Conservation (phyloP, 2,113 vertebrate genomes). For the Otolemur garnettii region DNA sequence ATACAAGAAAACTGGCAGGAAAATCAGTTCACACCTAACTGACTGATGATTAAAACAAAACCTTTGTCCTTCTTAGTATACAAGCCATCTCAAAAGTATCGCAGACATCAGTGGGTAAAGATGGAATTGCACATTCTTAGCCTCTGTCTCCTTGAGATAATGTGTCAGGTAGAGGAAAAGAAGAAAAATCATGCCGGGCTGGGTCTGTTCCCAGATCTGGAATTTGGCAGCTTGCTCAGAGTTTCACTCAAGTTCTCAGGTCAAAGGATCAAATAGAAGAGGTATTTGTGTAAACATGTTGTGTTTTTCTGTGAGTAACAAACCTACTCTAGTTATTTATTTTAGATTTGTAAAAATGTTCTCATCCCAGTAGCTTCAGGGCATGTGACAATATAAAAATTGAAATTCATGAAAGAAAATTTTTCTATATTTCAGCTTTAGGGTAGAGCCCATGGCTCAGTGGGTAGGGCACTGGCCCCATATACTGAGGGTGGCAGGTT, state of each 20-base stretch:
- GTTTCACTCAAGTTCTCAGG: slow-evolving; percentile 79
- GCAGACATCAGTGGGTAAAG: slow-evolving; percentile 52
- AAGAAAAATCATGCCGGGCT: slow-evolving; percentile 50
- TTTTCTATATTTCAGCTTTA: slow-evolving; percentile 6
- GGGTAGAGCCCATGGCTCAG: no score
- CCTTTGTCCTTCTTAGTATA: neutral
- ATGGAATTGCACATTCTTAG: slow-evolving; percentile 63
- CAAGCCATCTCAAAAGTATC: slow-evolving; percentile 5
- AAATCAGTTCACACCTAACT: neutral
- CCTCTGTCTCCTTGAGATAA: slow-evolving; percentile 55
- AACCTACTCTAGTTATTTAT: slow-evolving; percentile 80
- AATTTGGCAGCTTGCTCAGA: slow-evolving; percentile 76
- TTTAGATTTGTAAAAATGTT: slow-evolving; percentile 82
- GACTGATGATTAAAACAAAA: slow-evolving; percentile 5
- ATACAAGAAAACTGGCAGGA: neutral
- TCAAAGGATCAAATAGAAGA: slow-evolving; percentile 78
- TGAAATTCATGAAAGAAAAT: slow-evolving; percentile 47
- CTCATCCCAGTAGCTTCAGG: slow-evolving; percentile 59
- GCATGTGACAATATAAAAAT: slow-evolving; percentile 65
- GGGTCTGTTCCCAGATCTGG: slow-evolving; percentile 74
- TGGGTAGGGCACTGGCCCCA: no score
- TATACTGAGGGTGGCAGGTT: no score
- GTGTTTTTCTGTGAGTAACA: slow-evolving; percentile 75
- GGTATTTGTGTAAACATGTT: slow-evolving; percentile 75
- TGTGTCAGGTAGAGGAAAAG: slow-evolving; percentile 57